These are phyloP conservation scores for Hepsetus odoe DNA, from an alignment of 2,113 vertebrate genomes.

Conservation along the genomic window DNA sequence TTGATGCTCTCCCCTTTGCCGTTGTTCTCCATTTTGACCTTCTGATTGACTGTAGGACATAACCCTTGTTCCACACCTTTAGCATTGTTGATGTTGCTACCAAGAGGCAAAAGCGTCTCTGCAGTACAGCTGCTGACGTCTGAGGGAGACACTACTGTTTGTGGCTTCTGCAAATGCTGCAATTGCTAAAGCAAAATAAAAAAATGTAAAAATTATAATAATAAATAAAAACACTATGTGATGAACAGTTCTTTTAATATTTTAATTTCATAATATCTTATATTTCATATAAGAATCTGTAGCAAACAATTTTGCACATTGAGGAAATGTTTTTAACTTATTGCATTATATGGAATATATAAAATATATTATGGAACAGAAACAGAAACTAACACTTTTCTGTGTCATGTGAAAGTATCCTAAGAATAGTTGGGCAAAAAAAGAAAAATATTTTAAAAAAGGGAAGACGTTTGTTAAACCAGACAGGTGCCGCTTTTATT, in stretches of 20 bases:
- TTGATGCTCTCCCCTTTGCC: constrained; percentile 52
- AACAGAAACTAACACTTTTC: no score
- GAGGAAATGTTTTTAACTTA: no score
- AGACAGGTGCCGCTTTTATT: neutral
- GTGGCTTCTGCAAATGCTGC: neutral
- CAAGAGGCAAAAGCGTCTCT: neutral
- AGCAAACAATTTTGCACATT: no score
- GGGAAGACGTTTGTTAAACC: neutral
- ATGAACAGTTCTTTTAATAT: no score
- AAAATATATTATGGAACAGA: no score
- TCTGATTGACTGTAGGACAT: constrained; percentile 25
- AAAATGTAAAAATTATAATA: neutral
- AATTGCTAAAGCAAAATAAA: constrained; percentile 3
- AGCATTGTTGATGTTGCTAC: neutral
- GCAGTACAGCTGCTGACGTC: neutral
- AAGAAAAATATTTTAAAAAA: neutral
- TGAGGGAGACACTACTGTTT: neutral
- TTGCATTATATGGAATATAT: no score
- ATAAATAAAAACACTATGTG: neutral
- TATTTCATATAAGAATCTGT: no score
- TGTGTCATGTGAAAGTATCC: no score
- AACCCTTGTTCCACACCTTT: neutral
- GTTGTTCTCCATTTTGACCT: constrained; percentile 49
- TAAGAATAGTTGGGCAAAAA: no score
- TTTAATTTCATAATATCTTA: no score